Percentiles rank a stretch among this genome's conserved stretches.
These are phyloP conservation scores for Ambastaia sidthimunki DNA, from an alignment of 2,797 vertebrate species.

Conservation along the genomic window DNA sequence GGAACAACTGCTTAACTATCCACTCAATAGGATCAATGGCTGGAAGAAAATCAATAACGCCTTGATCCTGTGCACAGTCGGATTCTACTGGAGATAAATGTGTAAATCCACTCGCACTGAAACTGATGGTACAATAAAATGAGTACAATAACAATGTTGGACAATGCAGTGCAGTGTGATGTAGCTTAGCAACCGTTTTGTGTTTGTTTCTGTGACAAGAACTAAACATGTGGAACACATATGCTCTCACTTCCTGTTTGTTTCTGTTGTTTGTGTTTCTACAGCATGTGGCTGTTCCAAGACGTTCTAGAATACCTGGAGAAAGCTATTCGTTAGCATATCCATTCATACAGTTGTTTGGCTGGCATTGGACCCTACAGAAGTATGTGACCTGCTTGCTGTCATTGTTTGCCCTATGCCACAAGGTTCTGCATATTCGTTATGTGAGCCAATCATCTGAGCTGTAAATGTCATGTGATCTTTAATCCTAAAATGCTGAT, in stretches of 20 bases:
- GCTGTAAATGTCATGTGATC: no score
- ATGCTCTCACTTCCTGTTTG: conserved; percentile 3
- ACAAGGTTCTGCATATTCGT: no score
- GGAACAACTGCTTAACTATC: conserved; percentile 72
- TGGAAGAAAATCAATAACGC: conserved; percentile 74
- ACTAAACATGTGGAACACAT: conserved; percentile 19
- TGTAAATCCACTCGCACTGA: conserved; percentile 60
- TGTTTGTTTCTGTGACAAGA: conserved; percentile 13
- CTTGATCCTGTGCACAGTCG: conserved; percentile 70
- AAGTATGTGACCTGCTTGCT: no score
- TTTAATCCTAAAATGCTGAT: no score
- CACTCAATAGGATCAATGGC: conserved; percentile 74
- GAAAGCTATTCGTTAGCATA: background rate
- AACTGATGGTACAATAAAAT: conserved; percentile 61
- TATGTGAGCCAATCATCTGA: no score
- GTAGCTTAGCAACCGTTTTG: background rate
- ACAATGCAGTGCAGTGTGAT: background rate
- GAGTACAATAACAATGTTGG: conserved; percentile 49
- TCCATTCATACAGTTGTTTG: no score
- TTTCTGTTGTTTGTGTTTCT: background rate
- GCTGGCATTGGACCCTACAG: no score
- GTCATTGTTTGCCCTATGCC: no score
- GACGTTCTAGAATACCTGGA: background rate
- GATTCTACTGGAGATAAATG: conserved; percentile 64
- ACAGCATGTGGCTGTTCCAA: background rate